Base-by-base conservation (phyloP, 1,140 invertebrate species). In the Pararge aegeria region DNA sequence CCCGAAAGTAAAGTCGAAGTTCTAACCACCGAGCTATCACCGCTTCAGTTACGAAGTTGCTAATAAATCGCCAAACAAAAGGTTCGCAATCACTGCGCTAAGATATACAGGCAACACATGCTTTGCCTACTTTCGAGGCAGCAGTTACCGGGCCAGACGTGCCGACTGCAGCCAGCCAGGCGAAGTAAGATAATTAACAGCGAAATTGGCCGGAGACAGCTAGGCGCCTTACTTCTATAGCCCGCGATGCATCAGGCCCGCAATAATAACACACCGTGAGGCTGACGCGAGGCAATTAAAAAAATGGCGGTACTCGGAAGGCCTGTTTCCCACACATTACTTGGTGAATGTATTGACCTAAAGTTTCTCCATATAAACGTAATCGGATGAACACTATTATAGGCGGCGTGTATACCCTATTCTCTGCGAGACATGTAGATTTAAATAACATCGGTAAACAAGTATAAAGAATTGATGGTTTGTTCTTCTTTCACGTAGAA, bases 191-290 rank as follows among this genome's bases (percentile, higher is more conserved):
- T 88, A 86, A 87, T 87, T 87, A 87, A 80, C 76, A 78, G 79
- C 72, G 64, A 87, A 86, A 87, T 85, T 86, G 80, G 62, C 69
- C 75, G 64, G 74, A 87, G 85, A 88, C 85, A 88, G 81, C 82
- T 86, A 88, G 82, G 62, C 78, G 85, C 73, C 81, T 87, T 87
- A 87, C 83, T 84, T 88, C 70, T 83, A 71, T 70, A 68, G 69
- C 67, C 73, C 70, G 72, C 53, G 70, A 68, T 73, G 78, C 80
- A 79, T 75, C 73, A 70, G 71, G 63, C 75, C 75, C 79, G 77
- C 80, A 81, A 83, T 87, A 81, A 83, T 83, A 81, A 84, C 76
- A 75, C 64, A 77, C 71, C 65, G 55, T 58, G 70, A 61, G 62
- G 57, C 57, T 63, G 73, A 82, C 75, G 67, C 66, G 66, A 63